Evolutionary conservation across 2,888 invertebrate species (phyloP).

Genomic region (Mythimna impura): DNA sequence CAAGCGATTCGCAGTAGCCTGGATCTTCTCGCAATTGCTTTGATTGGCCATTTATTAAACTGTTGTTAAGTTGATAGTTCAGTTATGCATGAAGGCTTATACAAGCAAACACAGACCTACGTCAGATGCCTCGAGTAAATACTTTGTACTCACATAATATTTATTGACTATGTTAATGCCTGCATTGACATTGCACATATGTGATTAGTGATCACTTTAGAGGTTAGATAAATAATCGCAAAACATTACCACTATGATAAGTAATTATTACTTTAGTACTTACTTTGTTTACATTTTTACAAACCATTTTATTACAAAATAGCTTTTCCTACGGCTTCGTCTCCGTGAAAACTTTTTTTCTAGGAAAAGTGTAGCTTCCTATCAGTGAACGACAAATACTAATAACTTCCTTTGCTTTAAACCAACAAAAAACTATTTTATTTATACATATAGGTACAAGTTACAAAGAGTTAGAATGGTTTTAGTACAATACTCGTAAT

Average conservation of each 20-base stretch:
- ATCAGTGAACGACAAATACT: no score
- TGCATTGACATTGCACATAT: conserved; percentile 19
- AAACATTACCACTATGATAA: conserved; percentile 6
- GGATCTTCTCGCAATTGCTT: background rate
- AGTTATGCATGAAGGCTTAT: conserved; percentile 1
- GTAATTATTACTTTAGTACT: background rate
- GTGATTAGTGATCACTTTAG: background rate
- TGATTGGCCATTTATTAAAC: conserved; percentile 12
- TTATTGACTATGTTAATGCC: conserved; percentile 14
- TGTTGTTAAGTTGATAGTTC: background rate
- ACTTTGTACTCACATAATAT: conserved; percentile 9
- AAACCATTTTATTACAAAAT: background rate
- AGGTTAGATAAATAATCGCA: conserved; percentile 14
- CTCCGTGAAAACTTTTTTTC: no score
- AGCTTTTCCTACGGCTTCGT: no score
- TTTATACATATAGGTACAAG: no score
- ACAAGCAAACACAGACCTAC: background rate
- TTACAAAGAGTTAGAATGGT: no score
- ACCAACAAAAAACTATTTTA: no score
- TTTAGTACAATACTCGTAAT: no score
- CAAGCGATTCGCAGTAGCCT: background rate
- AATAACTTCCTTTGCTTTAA: no score
- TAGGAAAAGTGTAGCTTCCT: no score
- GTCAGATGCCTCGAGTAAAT: background rate
- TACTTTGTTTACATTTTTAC: background rate